Evolutionary conservation across 2,888 invertebrate species (phyloP), one percentile per base, ranked within the genome.

Genomic region (Pammene fasciana): DNA sequence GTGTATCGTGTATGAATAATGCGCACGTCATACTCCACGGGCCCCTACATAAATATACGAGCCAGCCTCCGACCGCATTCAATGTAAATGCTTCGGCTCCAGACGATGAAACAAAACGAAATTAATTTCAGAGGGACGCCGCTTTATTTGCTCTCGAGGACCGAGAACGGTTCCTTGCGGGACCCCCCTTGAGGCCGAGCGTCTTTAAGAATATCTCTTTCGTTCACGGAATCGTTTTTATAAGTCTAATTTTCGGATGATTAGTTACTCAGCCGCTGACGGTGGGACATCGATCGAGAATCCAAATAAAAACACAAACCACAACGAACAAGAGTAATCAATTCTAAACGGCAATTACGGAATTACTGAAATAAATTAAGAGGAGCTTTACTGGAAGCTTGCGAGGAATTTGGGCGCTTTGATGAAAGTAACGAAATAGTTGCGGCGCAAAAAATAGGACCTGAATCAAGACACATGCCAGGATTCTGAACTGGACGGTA

Each of bases 81-180:
- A 92, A 92, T 92, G 92, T 92, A 90, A 92, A 92, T 92, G 88
- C 86, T 77, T 76, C 83, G 86, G 83, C 86, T 85, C 86, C 90
- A 90, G 90, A 92, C 90, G 88, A 82, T 86, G 86, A 92, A 92
- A 92, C 92, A 92, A 92, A 92, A 92, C 88, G 75, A 92, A 92
- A 92, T 92, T 92, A 92, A 92, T 92, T 91, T 92, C 86, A 85
- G 86, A 90, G 86, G 84, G 85, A 85, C 85, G 85, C 88, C 86
- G 87, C 85, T 86, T 88, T 89, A 88, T 88, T 88, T 89, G 87
- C 87, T 88, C 83, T 81, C 74, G 79, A 76, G 79, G 79, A 78
- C 76, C 76, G 77, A 82, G 82, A 86, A 84, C 84, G 54, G 13
- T 54, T 54, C 54, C 54, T 80, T 79, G 82, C 81, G 80, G 82